Base-by-base conservation (phyloP, 2,797 vertebrate genomes). In the Emys orbicularis region DNA sequence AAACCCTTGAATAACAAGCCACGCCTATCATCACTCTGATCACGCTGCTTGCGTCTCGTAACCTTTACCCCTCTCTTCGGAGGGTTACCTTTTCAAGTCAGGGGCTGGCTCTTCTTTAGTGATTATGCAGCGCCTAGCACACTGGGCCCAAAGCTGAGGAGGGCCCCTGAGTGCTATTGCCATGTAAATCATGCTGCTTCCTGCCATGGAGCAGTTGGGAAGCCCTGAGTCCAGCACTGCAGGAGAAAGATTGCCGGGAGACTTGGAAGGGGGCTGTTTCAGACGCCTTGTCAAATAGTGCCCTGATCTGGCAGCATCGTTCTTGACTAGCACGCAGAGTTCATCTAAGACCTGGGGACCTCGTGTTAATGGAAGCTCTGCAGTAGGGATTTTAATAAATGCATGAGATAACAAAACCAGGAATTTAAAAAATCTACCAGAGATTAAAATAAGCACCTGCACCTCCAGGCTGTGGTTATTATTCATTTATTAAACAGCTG, bases 41-140 rank as follows among this genome's bases (percentile, higher is more conserved):
- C 89, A 68, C 90, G 81, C 82, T 91, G 76, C 94, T 96, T 95
- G 95, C 81, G 77, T 94, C 90, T 96, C 8, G 1, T 81, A 83
- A 83, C 91, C 87, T 90, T 94, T 85, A 92, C 61, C 50, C 94
- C 83, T 72, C 74, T n/a, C 54, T 91, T 8, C 11, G 37, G 82
- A 16, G 87, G 91, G 31, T 12, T 87, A 84, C 18, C 65, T 89
- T 37, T 84, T 5, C 19, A 34, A 94, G 89, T 72, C 15, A 12
- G 57, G 90, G 94, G 84, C 87, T 4, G 61, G 81, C 72, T 76
- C 95, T 7, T 81, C 94, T 84, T 91, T 15, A 79, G 82, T 21
- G n/a, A 50, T 41, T 91, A 44, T 81, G 54, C 49, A 53, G 89
- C 87, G 90, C 95, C 94, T 95, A 83, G 37, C 34, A 91, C 53